Evolutionary conservation across 2,888 invertebrate genomes (phyloP).

Genomic region (Eubasilissa splendida): DNA sequence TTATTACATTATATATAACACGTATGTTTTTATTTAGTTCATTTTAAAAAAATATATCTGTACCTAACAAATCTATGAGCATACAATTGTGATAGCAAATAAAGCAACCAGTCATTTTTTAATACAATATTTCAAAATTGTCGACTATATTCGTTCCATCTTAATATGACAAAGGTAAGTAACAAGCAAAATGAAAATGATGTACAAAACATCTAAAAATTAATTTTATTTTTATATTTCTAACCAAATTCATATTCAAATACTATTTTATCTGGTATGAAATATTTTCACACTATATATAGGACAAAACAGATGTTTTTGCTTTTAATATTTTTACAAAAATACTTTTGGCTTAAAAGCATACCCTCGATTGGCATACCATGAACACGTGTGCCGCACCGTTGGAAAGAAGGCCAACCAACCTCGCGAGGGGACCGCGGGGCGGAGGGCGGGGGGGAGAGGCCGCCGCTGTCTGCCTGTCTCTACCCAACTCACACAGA

Average conservation of each 20-base stretch:
- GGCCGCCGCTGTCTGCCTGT: slow-evolving; percentile 51
- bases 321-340: neutral
- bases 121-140: too few relatives aligned
- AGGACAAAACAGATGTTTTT: neutral
- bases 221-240: neutral
- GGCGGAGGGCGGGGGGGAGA: slow-evolving; percentile 24
- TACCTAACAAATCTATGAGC: too few relatives aligned
- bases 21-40: too few relatives aligned
- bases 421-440: slow-evolving; percentile 17
- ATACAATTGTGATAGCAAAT: too few relatives aligned
- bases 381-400: slow-evolving; percentile 50
- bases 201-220: neutral
- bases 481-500: slow-evolving; percentile 44
- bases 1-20: too few relatives aligned
- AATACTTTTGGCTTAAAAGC: slow-evolving; percentile 1
- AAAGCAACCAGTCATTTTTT: too few relatives aligned
- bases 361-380: slow-evolving; percentile 35
- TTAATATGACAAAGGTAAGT: too few relatives aligned
- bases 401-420: slow-evolving; percentile 57
- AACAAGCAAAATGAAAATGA: neutral
- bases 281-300: too few relatives aligned
- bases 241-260: neutral
- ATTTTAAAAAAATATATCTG: too few relatives aligned
- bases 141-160: too few relatives aligned
- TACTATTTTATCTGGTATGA: neutral